A percentile compares a stretch with the other conserved stretches of the same genome.
phyloP scores from a whole-genome alignment of 1,140 invertebrate genomes.

The Stratiolaelaps scimitus region DNA sequence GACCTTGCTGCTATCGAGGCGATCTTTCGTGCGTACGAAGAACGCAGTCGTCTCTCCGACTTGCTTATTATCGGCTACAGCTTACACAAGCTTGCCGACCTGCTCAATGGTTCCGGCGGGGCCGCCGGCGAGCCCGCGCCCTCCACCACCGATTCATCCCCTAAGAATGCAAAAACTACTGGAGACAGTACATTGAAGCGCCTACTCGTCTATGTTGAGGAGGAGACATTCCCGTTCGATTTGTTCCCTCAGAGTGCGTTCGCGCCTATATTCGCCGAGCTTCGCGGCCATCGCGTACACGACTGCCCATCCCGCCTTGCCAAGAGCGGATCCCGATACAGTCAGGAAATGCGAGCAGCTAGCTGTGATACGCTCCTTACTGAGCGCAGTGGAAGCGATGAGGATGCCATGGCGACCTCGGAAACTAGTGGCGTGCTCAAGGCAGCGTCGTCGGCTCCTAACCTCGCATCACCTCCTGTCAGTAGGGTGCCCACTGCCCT shows the following conservation, averaged over 20 bases:
- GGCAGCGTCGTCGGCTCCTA: neutral
- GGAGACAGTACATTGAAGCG: neutral
- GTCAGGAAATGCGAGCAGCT: conserved; percentile 2
- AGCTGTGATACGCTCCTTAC: conserved; percentile 11
- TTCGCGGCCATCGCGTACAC: neutral
- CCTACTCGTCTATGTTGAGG: neutral
- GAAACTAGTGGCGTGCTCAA: neutral
- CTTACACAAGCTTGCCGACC: neutral
- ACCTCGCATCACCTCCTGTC: neutral
- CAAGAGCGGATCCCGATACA: neutral
- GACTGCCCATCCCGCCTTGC: neutral
- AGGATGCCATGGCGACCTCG: neutral
- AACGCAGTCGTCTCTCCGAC: neutral
- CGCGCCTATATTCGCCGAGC: conserved; percentile 1
- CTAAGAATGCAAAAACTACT: no score
- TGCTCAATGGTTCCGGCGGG: no score
- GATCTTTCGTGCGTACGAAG: neutral
- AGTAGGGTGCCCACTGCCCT: conserved; percentile 2
- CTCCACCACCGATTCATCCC: neutral
- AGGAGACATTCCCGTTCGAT: conserved; percentile 10
- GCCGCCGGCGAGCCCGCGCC: neutral
- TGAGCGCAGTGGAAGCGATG: neutral
- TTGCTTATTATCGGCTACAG: conserved; percentile 16
- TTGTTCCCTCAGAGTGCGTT: conserved; percentile 13
- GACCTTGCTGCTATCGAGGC: neutral